Evolutionary conservation across 2,113 vertebrate genomes (phyloP).

Genomic region (Neotoma lepida): DNA sequence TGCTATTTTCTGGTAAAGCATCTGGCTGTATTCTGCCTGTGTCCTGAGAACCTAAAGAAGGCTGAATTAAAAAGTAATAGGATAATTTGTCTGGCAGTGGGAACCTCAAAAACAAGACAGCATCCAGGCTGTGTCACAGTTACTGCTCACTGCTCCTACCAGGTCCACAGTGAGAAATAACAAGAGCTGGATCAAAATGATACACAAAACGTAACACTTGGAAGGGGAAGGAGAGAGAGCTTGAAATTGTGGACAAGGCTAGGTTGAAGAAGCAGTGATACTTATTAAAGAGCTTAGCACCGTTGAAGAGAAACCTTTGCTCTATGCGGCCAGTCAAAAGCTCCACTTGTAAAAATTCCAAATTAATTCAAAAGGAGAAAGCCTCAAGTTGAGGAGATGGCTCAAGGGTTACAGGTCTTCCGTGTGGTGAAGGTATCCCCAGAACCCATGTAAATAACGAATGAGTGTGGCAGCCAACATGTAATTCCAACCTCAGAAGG

Average conservation of each 20-base stretch:
- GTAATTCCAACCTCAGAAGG: neutral
- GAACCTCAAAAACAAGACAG: no score
- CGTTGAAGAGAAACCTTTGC: neutral
- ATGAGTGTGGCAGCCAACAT: neutral
- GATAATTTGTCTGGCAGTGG: no score
- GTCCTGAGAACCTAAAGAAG: no score
- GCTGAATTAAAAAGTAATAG: no score
- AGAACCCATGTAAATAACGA: neutral
- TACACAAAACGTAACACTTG: neutral
- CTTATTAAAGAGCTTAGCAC: neutral
- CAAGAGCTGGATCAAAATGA: neutral
- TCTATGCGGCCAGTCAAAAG: neutral
- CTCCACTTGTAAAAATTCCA: neutral
- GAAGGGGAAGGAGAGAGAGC: neutral
- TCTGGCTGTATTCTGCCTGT: no score
- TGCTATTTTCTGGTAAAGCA: no score
- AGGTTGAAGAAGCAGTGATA: neutral
- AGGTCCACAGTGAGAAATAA: neutral
- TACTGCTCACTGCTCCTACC: neutral
- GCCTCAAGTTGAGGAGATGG: neutral
- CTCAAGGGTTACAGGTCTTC: neutral
- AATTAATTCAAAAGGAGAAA: neutral
- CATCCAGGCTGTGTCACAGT: neutral
- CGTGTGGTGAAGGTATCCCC: neutral
- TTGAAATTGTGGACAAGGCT: neutral